phyloP scores from a whole-genome alignment of 2,113 vertebrate genomes.

The Seriola dumerili region DNA sequence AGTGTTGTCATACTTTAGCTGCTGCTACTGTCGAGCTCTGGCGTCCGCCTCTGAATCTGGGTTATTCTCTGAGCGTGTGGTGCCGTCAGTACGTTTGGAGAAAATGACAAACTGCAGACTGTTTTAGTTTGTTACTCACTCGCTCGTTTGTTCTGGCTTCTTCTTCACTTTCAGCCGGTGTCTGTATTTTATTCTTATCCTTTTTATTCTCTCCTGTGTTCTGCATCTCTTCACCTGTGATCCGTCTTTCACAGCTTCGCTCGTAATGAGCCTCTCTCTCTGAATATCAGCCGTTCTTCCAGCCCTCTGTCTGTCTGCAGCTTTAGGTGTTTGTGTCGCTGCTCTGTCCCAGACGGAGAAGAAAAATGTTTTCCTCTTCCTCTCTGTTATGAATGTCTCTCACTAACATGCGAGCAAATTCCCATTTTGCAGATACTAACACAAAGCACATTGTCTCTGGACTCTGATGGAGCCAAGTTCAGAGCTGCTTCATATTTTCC shows the following conservation, averaged over 20 bases:
- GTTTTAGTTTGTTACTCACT: not conserved
- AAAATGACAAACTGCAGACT: conserved; percentile 42
- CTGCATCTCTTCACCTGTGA: conserved; percentile 20
- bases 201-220: not conserved
- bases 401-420: not conserved
- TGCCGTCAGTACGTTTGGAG: conserved; percentile 9
- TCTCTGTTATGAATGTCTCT: not conserved
- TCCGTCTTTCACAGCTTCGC: not conserved
- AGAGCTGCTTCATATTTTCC: conserved; percentile 25
- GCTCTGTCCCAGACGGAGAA: conserved; percentile 4
- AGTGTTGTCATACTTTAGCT: conserved; percentile 50
- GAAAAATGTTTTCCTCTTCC: not conserved
- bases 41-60: conserved; percentile 27
- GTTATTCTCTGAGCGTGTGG: conserved; percentile 42
- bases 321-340: not conserved
- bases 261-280: conserved; percentile 9
- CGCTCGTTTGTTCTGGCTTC: not conserved
- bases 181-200: not conserved
- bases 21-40: conserved; percentile 61
- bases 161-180: not conserved
- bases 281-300: not conserved
- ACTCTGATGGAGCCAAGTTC: conserved; percentile 4
- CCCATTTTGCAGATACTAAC: conserved; percentile 6
- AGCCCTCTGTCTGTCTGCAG: not conserved
- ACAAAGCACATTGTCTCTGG: conserved; percentile 8